phyloP scores from a whole-genome alignment of 2,797 vertebrate species.

The Tokudaia muenninki region DNA sequence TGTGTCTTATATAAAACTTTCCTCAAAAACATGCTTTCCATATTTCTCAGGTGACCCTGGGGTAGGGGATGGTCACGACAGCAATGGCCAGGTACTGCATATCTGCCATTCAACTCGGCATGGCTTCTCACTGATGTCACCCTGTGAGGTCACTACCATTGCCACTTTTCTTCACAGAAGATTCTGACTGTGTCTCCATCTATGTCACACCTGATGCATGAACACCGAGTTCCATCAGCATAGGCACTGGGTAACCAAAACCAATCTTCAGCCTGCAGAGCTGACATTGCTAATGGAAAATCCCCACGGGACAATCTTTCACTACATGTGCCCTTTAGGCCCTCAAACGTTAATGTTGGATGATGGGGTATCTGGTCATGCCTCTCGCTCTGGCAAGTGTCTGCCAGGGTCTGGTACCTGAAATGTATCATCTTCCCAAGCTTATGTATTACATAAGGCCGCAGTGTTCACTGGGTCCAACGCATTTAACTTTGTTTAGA shows the following conservation, averaged over 20 bases:
- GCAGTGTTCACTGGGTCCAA: neutral
- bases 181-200: neutral
- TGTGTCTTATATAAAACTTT: neutral
- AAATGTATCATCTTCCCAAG: neutral
- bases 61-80: accelerated
- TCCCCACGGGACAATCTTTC: neutral
- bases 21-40: neutral
- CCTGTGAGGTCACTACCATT: neutral
- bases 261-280: neutral
- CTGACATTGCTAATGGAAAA: slow-evolving; percentile 9
- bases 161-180: neutral
- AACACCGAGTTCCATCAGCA: neutral
- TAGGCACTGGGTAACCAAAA: neutral
- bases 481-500: neutral
- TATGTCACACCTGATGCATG: neutral
- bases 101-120: neutral
- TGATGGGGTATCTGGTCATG: neutral
- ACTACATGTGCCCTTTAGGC: neutral
- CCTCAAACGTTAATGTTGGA: neutral
- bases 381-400: neutral
- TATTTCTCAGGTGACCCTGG: neutral
- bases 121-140: neutral
- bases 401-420: neutral
- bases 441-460: neutral
- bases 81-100: neutral